phyloP scores from a whole-genome alignment of 2,113 vertebrate species.

The Ctenodactylus gundi region DNA sequence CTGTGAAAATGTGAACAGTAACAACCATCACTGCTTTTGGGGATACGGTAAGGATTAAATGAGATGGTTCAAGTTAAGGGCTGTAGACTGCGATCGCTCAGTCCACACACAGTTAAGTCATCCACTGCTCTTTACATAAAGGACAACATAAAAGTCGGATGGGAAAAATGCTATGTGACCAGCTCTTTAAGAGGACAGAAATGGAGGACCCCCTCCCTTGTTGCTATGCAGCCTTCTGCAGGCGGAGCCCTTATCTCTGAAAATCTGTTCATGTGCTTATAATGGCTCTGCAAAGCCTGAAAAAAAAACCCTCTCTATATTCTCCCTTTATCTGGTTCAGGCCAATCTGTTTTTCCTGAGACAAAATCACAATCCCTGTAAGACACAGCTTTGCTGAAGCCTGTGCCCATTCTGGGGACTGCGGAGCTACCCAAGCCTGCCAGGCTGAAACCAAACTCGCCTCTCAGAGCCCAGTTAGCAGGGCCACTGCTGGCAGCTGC shows the following conservation, averaged over 20 bases:
- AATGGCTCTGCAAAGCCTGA: conserved; percentile 2
- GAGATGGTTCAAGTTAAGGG: not conserved
- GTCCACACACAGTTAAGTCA: not conserved
- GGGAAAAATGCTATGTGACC: conserved; percentile 1
- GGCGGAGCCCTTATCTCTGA: not conserved
- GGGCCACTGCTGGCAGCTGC: not conserved
- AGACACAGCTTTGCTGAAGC: conserved; percentile 41
- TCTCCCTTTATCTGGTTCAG: conserved; percentile 6
- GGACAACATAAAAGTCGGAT: not conserved
- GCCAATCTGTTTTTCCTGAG: conserved; percentile 23
- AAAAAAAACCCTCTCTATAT: not conserved
- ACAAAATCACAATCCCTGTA: conserved; percentile 15
- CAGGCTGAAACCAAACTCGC: not conserved
- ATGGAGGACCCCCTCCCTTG: conserved; percentile 46
- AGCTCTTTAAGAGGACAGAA: conserved; percentile 9
- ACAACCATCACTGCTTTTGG: not conserved
- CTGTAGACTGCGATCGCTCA: not conserved
- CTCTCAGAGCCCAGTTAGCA: not conserved
- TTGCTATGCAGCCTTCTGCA: conserved; percentile 69
- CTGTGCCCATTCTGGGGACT: not conserved
- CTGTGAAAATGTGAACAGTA: not conserved
- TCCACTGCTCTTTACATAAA: not conserved
- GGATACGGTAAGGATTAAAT: not conserved
- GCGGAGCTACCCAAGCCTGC: not conserved
- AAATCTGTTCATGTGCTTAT: conserved; percentile 16